These are phyloP conservation scores for Caerostris darwini DNA, from an alignment of 1,140 invertebrate species.

Conservation along the genomic window DNA sequence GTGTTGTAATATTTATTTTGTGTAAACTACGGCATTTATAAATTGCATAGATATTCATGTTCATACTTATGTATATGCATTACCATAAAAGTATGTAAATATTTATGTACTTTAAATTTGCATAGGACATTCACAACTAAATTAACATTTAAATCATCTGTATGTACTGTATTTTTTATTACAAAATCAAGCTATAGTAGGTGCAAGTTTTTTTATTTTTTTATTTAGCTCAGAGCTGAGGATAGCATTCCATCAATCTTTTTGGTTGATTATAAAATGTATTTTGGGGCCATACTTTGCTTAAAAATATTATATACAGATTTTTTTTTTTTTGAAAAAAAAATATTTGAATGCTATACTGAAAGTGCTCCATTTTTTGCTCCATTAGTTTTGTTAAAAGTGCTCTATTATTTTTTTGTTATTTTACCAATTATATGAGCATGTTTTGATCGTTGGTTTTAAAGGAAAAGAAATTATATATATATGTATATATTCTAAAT, in stretches of 20 bases:
- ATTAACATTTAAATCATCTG: conserved; percentile 43
- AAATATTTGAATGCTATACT: background rate
- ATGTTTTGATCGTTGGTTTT: too few species aligned
- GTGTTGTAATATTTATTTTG: conserved; percentile 31
- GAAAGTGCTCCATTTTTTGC: conserved; percentile 12
- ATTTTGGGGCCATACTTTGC: background rate
- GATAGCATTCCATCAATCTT: conserved; percentile 32
- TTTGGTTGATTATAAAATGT: background rate
- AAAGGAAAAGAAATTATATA: too few species aligned
- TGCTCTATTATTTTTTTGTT: background rate
- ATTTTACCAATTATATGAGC: too few species aligned
- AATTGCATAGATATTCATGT: conserved; percentile 20
- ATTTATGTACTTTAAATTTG: conserved; percentile 41
- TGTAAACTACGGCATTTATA: conserved; percentile 56
- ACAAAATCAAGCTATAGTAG: conserved; percentile 6
- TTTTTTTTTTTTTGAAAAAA: background rate
- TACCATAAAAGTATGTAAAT: conserved; percentile 26
- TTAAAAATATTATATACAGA: conserved; percentile 7
- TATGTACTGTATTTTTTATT: background rate
- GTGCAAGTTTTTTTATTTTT: background rate
- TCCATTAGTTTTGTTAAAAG: too few species aligned
- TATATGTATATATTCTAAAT: too few species aligned
- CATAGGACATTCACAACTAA: conserved; percentile 37
- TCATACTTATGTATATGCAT: conserved; percentile 48
- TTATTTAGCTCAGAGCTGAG: conserved; percentile 41